Conservation (phyloP, 2,797 vertebrate genomes). For the Crax fasciolata region DNA sequence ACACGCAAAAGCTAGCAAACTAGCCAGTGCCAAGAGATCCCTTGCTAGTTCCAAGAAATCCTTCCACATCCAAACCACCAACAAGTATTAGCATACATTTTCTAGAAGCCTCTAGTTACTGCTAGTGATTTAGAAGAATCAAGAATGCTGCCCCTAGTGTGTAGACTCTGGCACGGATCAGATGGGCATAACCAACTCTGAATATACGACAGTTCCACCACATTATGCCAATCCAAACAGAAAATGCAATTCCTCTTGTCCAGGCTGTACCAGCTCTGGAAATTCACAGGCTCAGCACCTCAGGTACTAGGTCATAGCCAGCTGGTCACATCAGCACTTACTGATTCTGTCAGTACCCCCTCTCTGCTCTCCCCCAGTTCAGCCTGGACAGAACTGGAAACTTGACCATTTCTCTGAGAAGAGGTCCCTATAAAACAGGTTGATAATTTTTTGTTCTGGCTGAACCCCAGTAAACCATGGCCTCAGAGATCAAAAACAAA, state of each 20-base stretch:
- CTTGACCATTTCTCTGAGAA: neutral
- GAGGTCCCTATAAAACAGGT: neutral
- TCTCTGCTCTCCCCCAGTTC: neutral
- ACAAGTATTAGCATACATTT: neutral
- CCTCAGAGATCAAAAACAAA: neutral
- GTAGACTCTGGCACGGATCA: neutral
- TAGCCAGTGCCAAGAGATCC: neutral
- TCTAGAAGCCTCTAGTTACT: neutral
- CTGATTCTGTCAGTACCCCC: neutral
- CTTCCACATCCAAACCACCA: neutral
- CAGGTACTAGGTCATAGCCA: neutral
- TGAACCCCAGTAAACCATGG: neutral
- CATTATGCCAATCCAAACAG: neutral
- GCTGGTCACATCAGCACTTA: accelerated
- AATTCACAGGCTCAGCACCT: neutral
- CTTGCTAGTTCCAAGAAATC: neutral
- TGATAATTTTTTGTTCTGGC: accelerated
- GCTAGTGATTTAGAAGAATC: neutral
- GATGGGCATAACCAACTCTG: neutral
- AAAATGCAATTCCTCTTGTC: neutral
- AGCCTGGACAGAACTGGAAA: neutral
- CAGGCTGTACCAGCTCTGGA: neutral
- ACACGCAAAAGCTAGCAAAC: neutral
- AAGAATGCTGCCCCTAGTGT: neutral
- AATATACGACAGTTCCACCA: neutral